Evolutionary conservation across 2,888 invertebrate species (phyloP).

Genomic region (Campoletis raptor): DNA sequence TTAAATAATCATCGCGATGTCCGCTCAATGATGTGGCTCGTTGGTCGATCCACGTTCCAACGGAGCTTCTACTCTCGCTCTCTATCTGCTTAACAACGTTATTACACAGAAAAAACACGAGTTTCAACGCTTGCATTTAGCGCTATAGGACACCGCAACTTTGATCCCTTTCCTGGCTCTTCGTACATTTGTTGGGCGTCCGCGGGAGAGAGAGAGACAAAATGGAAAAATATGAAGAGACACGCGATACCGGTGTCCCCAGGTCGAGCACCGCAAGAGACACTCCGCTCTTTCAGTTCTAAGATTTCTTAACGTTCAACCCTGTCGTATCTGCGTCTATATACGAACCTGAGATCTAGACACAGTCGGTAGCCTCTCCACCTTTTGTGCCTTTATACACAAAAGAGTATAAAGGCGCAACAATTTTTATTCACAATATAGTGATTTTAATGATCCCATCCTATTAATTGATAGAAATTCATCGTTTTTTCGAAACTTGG

Average conservation of each 20-base stretch:
- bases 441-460: neutral
- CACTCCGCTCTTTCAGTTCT: conserved; percentile 60
- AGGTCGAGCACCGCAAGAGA: conserved; percentile 63
- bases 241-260: conserved; percentile 68
- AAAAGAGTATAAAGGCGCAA: too few species aligned
- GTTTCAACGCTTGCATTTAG: neutral
- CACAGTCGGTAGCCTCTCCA: neutral
- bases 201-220: neutral
- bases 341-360: conserved; percentile 53
- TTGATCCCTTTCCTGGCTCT: neutral
- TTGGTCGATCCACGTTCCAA: too few species aligned
- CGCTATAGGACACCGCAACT: conserved; percentile 2
- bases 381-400: conserved; percentile 6
- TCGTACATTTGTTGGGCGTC: conserved; percentile 24
- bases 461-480: neutral
- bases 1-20: too few species aligned
- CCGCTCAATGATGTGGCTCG: too few species aligned
- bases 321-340: conserved; percentile 6
- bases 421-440: neutral
- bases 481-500: too few species aligned
- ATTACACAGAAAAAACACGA: neutral
- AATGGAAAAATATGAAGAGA: conserved; percentile 36
- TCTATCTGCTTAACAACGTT: neutral
- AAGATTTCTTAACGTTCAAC: conserved; percentile 65
- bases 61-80: neutral